Conservation (phyloP, 2,888 invertebrate species). For the Hemithea aestivaria region DNA sequence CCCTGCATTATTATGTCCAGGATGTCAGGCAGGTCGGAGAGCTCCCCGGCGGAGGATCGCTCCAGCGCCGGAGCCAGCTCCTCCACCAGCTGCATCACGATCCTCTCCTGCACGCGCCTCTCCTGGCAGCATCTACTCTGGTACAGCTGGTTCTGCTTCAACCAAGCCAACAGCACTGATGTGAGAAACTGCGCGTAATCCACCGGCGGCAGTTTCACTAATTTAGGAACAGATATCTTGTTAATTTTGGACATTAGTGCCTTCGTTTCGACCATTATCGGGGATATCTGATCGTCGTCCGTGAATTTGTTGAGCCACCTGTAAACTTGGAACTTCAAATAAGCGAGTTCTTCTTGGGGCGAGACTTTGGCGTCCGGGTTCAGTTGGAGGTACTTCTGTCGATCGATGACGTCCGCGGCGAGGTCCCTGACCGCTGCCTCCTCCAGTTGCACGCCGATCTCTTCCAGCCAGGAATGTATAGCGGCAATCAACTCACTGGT, state of each 20-base stretch:
- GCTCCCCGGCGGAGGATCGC: too few species aligned
- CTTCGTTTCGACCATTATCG: conserved; percentile 26
- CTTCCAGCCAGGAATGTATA: conserved; percentile 33
- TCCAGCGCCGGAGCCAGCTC: conserved; percentile 21
- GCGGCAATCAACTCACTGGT: conserved; percentile 19
- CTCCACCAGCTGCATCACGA: conserved; percentile 23
- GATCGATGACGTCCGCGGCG: conserved; percentile 40
- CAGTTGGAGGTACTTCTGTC: conserved; percentile 44
- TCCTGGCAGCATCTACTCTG: conserved; percentile 17
- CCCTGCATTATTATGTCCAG: conserved; percentile 27
- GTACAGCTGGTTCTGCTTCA: conserved; percentile 28
- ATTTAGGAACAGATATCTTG: conserved; percentile 21
- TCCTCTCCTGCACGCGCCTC: conserved; percentile 21
- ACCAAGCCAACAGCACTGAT: conserved; percentile 30
- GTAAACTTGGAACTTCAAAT: conserved; percentile 48
- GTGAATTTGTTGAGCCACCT: conserved; percentile 36
- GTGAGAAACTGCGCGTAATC: background rate
- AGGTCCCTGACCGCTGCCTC: conserved; percentile 32
- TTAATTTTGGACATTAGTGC: conserved; percentile 31
- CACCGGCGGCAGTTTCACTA: conserved; percentile 14
- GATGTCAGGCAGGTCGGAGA: too few species aligned
- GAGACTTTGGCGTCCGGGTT: conserved; percentile 33
- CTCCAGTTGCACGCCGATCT: conserved; percentile 26
- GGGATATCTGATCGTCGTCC: conserved; percentile 25
- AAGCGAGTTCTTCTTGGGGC: conserved; percentile 39